Evolutionary conservation across 2,797 vertebrate species (phyloP).

Genomic region (Lagothrix lagotricha): DNA sequence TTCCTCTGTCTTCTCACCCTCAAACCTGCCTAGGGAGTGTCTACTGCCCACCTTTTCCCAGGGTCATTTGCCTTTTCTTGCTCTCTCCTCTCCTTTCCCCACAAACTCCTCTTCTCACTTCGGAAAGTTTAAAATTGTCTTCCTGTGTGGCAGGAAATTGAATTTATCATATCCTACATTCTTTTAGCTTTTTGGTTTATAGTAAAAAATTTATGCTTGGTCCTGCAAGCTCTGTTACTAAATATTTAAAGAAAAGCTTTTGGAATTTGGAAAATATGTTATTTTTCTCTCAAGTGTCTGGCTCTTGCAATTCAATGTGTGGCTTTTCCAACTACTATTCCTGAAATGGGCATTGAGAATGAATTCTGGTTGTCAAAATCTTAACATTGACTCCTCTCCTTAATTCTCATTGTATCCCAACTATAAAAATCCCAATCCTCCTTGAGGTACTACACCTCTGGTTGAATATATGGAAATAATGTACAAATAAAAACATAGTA

Average conservation of each 20-base stretch:
- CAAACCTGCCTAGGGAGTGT: neutral
- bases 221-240: slow-evolving; percentile 22
- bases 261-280: slow-evolving; percentile 14
- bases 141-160: neutral
- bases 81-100: neutral
- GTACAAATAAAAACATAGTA: neutral
- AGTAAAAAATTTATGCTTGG: neutral
- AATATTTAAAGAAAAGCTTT: slow-evolving; percentile 59
- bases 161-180: slow-evolving; percentile 27
- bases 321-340: neutral
- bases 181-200: neutral
- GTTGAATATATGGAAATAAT: neutral
- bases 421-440: neutral
- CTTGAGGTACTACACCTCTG: neutral
- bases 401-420: slow-evolving; percentile 19
- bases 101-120: neutral
- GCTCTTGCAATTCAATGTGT: neutral
- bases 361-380: neutral
- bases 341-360: neutral
- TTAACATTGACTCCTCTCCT: neutral
- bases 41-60: neutral
- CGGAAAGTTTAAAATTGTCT: slow-evolving; percentile 12
- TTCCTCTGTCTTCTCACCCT: neutral
- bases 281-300: neutral
- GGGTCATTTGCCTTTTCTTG: neutral